A percentile compares a stretch with the other conserved stretches of the same genome.
Conservation (phyloP, 2,113 vertebrate genomes). For the Corythornis cristatus region DNA sequence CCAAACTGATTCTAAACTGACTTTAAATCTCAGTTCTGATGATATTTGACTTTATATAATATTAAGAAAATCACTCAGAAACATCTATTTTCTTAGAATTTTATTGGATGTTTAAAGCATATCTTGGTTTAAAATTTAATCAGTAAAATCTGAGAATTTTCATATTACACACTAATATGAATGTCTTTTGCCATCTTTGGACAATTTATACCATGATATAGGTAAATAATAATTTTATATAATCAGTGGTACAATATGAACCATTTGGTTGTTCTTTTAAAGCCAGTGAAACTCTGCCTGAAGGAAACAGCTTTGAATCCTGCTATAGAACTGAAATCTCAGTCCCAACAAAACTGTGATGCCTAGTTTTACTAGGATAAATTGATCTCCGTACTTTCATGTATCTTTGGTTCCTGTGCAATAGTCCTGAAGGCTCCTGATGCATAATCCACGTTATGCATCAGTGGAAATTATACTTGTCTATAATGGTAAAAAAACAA, state of each 20-base stretch:
- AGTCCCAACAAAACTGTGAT: not conserved
- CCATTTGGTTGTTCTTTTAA: not conserved
- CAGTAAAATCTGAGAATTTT: not conserved
- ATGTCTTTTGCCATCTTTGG: not conserved
- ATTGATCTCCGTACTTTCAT: not conserved
- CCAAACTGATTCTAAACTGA: conserved; percentile 38
- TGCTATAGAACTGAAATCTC: not conserved
- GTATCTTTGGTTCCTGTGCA: not conserved
- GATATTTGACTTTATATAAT: not conserved
- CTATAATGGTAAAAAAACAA: not conserved
- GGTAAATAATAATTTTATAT: not conserved
- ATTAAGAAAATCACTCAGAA: not conserved
- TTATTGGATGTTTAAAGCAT: conserved; percentile 66
- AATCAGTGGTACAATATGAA: not conserved
- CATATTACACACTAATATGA: not conserved
- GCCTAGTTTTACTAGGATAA: not conserved
- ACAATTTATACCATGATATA: not conserved
- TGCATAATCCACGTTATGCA: not conserved
- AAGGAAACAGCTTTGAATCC: not conserved
- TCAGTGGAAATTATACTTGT: not conserved
- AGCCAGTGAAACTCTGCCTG: not conserved
- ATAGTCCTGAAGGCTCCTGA: not conserved
- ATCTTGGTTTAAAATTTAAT: conserved; percentile 63
- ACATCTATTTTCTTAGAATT: not conserved
- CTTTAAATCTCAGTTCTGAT: conserved; percentile 17